Percentiles rank a stretch among this genome's conserved stretches.
These are phyloP conservation scores for Molanna angustata DNA, from an alignment of 2,888 invertebrate genomes.

Conservation along the genomic window DNA sequence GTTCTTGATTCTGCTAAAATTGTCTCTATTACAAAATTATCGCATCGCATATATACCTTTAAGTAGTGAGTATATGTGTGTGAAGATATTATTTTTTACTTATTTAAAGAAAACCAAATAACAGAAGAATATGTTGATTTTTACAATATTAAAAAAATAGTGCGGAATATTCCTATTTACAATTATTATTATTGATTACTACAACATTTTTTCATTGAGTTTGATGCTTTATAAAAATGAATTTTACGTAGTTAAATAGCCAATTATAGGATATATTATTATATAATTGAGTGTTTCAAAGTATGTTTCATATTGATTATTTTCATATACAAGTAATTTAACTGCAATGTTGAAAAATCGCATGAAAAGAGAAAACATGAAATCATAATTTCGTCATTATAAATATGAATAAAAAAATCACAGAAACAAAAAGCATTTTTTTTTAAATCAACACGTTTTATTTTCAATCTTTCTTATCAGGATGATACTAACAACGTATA, in stretches of 20 bases:
- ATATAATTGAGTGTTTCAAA: no score
- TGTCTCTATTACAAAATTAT: conserved; percentile 31
- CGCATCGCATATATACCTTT: conserved; percentile 32
- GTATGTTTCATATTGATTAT: no score
- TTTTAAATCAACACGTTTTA: no score
- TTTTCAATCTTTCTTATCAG: no score
- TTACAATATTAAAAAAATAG: conserved; percentile 16
- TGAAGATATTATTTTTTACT: no score
- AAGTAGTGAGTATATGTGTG: conserved; percentile 33
- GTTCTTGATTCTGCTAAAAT: not conserved
- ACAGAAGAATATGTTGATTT: conserved; percentile 20
- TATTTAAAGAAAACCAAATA: conserved; percentile 11
- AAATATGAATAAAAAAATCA: no score
- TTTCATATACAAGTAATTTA: no score
- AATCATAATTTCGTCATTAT: no score
- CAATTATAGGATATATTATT: conserved; percentile 31
- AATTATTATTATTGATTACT: conserved; percentile 42
- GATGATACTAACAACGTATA: no score
- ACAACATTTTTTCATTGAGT: conserved; percentile 47
- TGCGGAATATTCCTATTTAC: conserved; percentile 22
- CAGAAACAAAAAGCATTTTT: no score
- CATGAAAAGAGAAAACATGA: no score
- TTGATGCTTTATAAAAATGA: conserved; percentile 52
- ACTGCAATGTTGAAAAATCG: no score
- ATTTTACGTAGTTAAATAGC: conserved; percentile 29